phyloP scores from a whole-genome alignment of 2,888 invertebrate genomes.

The Colletes collaris region DNA sequence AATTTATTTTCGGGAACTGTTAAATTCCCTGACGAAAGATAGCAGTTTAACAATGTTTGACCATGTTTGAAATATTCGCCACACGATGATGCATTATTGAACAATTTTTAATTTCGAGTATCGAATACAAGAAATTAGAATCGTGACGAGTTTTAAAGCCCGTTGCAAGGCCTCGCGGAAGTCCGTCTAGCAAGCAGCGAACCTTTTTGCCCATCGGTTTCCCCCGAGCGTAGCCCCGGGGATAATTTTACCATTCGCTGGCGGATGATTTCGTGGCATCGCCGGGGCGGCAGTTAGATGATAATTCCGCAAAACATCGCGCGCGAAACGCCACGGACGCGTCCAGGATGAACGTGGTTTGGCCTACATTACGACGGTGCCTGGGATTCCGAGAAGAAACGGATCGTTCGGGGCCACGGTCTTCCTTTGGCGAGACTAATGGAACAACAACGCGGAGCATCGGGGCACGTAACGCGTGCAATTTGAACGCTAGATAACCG shows the following conservation, averaged over 20 bases:
- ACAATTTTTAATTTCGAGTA: too few relatives aligned
- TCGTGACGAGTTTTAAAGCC: too few relatives aligned
- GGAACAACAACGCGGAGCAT: slow-evolving; percentile 40
- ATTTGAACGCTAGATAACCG: slow-evolving; percentile 48
- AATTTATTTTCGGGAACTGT: too few relatives aligned
- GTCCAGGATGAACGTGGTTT: slow-evolving; percentile 36
- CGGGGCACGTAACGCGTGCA: slow-evolving; percentile 46
- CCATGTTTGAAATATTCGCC: too few relatives aligned
- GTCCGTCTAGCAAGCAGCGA: not conserved
- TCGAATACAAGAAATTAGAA: too few relatives aligned
- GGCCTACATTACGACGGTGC: slow-evolving; percentile 46
- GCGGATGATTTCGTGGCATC: slow-evolving; percentile 33
- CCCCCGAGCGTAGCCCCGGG: slow-evolving; percentile 12
- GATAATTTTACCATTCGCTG: slow-evolving; percentile 17
- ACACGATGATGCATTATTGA: too few relatives aligned
- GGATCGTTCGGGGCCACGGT: slow-evolving; percentile 31
- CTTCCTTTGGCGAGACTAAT: slow-evolving; percentile 53
- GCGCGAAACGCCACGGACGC: slow-evolving; percentile 15
- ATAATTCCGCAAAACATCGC: slow-evolving; percentile 49
- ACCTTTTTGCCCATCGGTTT: not conserved
- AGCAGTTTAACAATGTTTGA: too few relatives aligned
- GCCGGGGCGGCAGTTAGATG: slow-evolving; percentile 8
- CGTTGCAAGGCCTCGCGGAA: too few relatives aligned
- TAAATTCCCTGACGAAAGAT: too few relatives aligned
- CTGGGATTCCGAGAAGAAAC: slow-evolving; percentile 43